Conservation (phyloP, 2,888 invertebrate genomes). For the Drosophila multiciliata region DNA sequence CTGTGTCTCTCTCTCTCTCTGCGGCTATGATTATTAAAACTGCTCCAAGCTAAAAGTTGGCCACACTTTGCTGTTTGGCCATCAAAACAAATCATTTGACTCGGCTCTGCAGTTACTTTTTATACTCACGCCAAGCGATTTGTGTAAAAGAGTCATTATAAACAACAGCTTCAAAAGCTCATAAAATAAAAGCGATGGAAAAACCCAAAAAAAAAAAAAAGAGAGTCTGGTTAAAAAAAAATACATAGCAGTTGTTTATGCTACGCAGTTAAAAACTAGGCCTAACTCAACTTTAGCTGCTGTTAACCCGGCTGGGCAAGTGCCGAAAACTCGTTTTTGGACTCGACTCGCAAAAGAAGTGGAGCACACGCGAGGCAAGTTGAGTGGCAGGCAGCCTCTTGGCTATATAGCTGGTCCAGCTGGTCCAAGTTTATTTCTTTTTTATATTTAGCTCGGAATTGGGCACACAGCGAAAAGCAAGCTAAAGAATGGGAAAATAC, state of each 20-base stretch:
- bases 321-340: slow-evolving; percentile 73
- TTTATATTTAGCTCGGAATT: slow-evolving; percentile 37
- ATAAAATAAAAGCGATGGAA: not conserved
- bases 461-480: slow-evolving; percentile 34
- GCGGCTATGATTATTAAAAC: not conserved
- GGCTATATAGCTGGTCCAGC: slow-evolving; percentile 15
- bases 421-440: slow-evolving; percentile 24
- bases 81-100: not conserved
- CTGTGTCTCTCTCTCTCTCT: not conserved
- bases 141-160: slow-evolving; percentile 3
- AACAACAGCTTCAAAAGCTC: not conserved
- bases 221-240: not conserved
- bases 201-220: not conserved
- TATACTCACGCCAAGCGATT: not conserved
- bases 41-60: not conserved
- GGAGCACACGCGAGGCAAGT: slow-evolving; percentile 58
- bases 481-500: slow-evolving; percentile 41
- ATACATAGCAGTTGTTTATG: slow-evolving; percentile 3
- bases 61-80: not conserved
- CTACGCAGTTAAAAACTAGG: slow-evolving; percentile 25
- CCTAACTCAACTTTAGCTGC: slow-evolving; percentile 34
- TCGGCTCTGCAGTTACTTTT: not conserved
- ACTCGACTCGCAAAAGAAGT: slow-evolving; percentile 65
- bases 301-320: slow-evolving; percentile 52
- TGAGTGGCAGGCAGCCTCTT: slow-evolving; percentile 9